Evolutionary conservation across 2,888 invertebrate species (phyloP), one percentile per base, ranked within the genome.

Genomic region (Corbicula japonica): DNA sequence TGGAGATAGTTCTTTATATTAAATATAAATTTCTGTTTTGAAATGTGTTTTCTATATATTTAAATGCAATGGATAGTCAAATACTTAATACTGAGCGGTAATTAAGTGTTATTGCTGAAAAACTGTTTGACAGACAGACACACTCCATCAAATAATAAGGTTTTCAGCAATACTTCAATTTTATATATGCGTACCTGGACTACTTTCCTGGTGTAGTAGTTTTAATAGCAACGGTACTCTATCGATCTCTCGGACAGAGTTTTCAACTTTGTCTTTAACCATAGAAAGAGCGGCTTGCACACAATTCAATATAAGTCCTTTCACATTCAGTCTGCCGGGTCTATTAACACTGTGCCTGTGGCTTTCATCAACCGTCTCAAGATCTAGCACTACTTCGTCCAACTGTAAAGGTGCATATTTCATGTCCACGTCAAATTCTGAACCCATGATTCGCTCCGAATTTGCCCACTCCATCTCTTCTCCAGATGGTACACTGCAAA

Each of bases 211-310:
- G 56, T 84, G 76, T 26, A 89, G 44, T 4, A 87, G 60, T 18
- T 83, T 63, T 18, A 88, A 66, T 12, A 88, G 73, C 8, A 88
- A 56, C 8, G 84, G 73, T 32, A 91, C 82, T 50, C 90, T 83
- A n/a, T 85, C 76, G 15, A 89, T 90, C 30, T 88, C 84, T 26
- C 90, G 76, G 8, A 58, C 41, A 2, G 65, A 63, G 21, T 74
- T 74, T 26, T 61, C 60, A 2, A 75, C 82, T 12, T 79, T 71
- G 61, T 90, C 90, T 65, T 88, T 87, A 41, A 91, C 83, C 86
- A 89, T 88, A 28, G 90, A 86, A 3, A 87, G 79, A 3, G 91
- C 90, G 0, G 85, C 80, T 72, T 89, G 90, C 23, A 90, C 48
- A 73, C 90, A 87, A 5, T 73, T 69, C 21, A 66, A 56, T 21